Evolutionary conservation across 2,113 vertebrate genomes (phyloP).

Genomic region (Casuarius casuarius): DNA sequence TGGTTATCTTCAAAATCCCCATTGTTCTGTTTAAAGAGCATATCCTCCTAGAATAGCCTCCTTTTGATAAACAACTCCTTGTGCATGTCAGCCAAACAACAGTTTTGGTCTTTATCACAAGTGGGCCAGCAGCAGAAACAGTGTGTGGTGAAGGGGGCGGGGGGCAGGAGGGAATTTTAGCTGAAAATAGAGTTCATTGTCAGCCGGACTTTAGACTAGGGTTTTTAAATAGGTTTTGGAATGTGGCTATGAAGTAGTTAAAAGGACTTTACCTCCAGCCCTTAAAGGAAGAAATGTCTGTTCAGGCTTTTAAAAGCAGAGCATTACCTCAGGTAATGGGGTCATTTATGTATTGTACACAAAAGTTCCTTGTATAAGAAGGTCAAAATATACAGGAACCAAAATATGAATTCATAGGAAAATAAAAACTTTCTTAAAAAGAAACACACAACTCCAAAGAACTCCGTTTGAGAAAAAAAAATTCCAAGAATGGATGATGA

Average conservation of each 20-base stretch:
- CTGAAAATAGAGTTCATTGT: slow-evolving; percentile 68
- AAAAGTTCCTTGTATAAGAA: neutral
- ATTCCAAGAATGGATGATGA: neutral
- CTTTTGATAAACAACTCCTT: slow-evolving; percentile 70
- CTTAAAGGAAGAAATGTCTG: slow-evolving; percentile 3
- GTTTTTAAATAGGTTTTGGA: slow-evolving; percentile 68
- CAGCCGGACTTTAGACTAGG: slow-evolving; percentile 41
- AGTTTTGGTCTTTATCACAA: slow-evolving; percentile 69
- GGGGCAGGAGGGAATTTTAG: slow-evolving; percentile 35
- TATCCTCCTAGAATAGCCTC: slow-evolving; percentile 69
- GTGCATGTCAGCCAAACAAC: slow-evolving; percentile 62
- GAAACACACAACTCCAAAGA: neutral
- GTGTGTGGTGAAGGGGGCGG: neutral
- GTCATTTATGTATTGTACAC: neutral
- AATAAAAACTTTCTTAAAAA: neutral
- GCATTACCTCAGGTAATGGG: neutral
- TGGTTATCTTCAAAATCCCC: slow-evolving; percentile 67
- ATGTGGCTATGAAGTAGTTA: slow-evolving; percentile 57
- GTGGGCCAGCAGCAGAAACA: slow-evolving; percentile 62
- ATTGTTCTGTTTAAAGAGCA: slow-evolving; percentile 72
- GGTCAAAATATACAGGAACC: neutral
- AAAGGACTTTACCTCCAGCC: slow-evolving; percentile 26
- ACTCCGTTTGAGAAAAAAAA: fast-evolving
- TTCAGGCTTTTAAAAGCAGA: neutral
- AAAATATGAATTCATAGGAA: neutral